A percentile compares a stretch with the other conserved stretches of the same genome.
phyloP scores from a whole-genome alignment of 2,888 invertebrate genomes.

The Campoletis raptor region DNA sequence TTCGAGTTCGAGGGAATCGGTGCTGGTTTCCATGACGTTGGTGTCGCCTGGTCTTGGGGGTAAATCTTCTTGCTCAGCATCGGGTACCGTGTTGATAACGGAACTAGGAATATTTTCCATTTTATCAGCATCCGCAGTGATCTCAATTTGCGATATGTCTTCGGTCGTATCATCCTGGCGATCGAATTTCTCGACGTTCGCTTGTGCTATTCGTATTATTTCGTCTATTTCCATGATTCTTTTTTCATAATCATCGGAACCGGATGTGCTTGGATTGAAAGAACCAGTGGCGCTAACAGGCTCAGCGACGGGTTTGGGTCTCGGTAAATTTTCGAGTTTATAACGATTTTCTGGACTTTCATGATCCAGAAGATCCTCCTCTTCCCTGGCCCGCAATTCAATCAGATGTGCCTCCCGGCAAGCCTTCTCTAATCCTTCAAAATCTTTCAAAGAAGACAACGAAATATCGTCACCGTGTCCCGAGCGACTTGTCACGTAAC shows the following conservation, averaged over 20 bases:
- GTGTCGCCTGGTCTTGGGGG: slow-evolving; percentile 77
- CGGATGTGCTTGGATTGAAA: slow-evolving; percentile 84
- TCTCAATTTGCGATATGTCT: slow-evolving; percentile 85
- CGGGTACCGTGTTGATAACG: slow-evolving; percentile 44
- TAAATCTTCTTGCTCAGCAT: slow-evolving; percentile 42
- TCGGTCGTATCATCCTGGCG: slow-evolving; percentile 86
- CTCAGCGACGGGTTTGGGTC: slow-evolving; percentile 67
- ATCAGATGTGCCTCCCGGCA: slow-evolving; percentile 93
- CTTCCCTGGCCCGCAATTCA: slow-evolving; percentile 93
- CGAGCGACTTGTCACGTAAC: slow-evolving; percentile 90
- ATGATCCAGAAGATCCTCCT: slow-evolving; percentile 91
- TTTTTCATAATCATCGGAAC: slow-evolving; percentile 88
- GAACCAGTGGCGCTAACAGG: slow-evolving; percentile 83
- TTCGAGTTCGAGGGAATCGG: slow-evolving; percentile 88
- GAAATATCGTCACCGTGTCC: slow-evolving; percentile 94
- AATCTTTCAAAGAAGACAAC: slow-evolving; percentile 95
- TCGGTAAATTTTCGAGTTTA: slow-evolving; percentile 85
- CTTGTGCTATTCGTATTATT: slow-evolving; percentile 89
- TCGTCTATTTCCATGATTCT: slow-evolving; percentile 90
- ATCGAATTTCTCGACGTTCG: slow-evolving; percentile 88
- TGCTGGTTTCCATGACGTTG: slow-evolving; percentile 87
- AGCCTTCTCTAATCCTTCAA: slow-evolving; percentile 96
- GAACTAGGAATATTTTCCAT: slow-evolving; percentile 57
- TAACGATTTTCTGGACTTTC: slow-evolving; percentile 88
- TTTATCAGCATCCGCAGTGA: slow-evolving; percentile 73